Evolutionary conservation across 2,888 invertebrate species (phyloP).

Genomic region (Blera fallax): DNA sequence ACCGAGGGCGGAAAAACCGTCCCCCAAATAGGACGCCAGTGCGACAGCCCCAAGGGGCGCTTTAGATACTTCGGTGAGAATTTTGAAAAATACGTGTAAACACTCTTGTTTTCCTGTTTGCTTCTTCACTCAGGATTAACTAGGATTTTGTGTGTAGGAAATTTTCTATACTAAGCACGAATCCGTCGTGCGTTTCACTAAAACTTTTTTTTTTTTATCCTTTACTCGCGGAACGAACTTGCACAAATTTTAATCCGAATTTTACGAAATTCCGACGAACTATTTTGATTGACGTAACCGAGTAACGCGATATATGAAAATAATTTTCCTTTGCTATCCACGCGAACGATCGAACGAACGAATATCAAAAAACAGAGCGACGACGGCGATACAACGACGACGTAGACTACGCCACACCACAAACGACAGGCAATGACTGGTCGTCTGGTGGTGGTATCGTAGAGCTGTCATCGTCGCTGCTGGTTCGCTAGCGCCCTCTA

Average conservation of each 20-base stretch:
- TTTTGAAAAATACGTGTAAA: slow-evolving; percentile 78
- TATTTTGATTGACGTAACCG: slow-evolving; percentile 21
- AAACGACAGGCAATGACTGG: slow-evolving; percentile 72
- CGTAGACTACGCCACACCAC: slow-evolving; percentile 68
- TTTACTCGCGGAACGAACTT: neutral
- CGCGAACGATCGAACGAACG: slow-evolving; percentile 33
- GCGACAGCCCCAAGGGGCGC: slow-evolving; percentile 83
- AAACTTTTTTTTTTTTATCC: slow-evolving; percentile 14
- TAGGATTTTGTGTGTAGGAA: neutral
- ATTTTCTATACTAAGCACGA: neutral
- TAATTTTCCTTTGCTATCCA: slow-evolving; percentile 13
- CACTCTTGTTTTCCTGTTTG: slow-evolving; percentile 64
- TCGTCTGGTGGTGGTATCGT: slow-evolving; percentile 51
- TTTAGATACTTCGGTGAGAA: slow-evolving; percentile 82
- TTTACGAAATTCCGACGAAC: slow-evolving; percentile 25
- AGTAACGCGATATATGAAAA: slow-evolving; percentile 19
- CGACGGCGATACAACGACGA: slow-evolving; percentile 60
- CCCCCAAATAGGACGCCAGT: slow-evolving; percentile 83
- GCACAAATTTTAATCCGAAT: slow-evolving; percentile 14
- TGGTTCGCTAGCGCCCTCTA: slow-evolving; percentile 67
- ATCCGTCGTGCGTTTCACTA: neutral
- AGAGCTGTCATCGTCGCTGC: slow-evolving; percentile 58
- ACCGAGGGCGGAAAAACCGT: slow-evolving; percentile 82
- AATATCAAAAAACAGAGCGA: slow-evolving; percentile 22
- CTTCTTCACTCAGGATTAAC: slow-evolving; percentile 24